These are phyloP conservation scores for Sinonovacula constricta DNA, from an alignment of 1,140 invertebrate species.

Conservation along the genomic window DNA sequence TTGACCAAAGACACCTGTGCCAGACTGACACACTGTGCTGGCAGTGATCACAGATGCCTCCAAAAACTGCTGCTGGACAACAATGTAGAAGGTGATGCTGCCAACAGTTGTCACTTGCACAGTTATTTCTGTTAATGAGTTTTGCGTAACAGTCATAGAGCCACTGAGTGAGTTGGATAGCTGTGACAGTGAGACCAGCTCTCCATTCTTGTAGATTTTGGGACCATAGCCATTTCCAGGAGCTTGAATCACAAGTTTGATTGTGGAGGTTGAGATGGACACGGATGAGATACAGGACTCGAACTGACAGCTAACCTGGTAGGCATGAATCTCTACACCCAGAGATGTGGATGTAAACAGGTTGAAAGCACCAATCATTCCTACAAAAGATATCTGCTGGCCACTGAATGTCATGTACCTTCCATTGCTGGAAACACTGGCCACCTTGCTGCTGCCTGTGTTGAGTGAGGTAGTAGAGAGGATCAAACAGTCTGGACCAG, in stretches of 20 bases:
- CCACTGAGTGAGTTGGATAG: conserved; percentile 12
- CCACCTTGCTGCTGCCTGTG: conserved; percentile 21
- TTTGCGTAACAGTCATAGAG: conserved; percentile 27
- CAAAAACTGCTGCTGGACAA: conserved; percentile 45
- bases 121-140: conserved; percentile 36
- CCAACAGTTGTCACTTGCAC: conserved; percentile 22
- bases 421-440: conserved; percentile 50
- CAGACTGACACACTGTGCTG: conserved; percentile 28
- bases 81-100: conserved; percentile 15
- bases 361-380: conserved; percentile 53
- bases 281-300: conserved; percentile 54
- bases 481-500: conserved; percentile 60
- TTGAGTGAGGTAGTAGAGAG: conserved; percentile 22
- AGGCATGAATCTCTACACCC: conserved; percentile 53
- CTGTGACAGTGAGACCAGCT: conserved; percentile 16
- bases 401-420: conserved; percentile 56
- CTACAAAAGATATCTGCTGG: conserved; percentile 46
- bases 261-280: conserved; percentile 21
- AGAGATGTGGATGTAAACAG: conserved; percentile 45
- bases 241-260: conserved; percentile 47
- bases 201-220: conserved; percentile 40
- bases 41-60: conserved; percentile 33
- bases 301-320: conserved; percentile 49
- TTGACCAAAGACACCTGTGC: conserved; percentile 50
- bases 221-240: conserved; percentile 37